Percentiles rank a stretch among this genome's conserved stretches.
Conservation (phyloP, 2,113 vertebrate species). For the Oplegnathus fasciatus region DNA sequence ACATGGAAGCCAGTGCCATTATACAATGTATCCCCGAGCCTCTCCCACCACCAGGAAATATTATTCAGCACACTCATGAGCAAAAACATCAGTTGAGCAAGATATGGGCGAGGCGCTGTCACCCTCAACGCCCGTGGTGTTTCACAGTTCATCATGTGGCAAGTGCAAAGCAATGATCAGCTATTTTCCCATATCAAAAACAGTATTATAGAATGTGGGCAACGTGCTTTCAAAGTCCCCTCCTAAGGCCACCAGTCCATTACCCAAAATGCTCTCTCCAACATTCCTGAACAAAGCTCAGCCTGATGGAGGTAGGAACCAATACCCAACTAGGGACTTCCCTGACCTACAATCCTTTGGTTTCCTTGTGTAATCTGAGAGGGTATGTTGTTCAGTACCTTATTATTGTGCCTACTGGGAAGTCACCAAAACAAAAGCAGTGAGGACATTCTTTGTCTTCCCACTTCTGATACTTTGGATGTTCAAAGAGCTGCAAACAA, state of each 20-base stretch:
- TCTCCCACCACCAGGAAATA: constrained; percentile 45
- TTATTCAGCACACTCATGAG: constrained; percentile 25
- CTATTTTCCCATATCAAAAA: not conserved
- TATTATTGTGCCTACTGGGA: constrained; percentile 18
- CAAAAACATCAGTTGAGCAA: constrained; percentile 29
- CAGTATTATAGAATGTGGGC: not conserved
- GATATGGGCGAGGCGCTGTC: not conserved
- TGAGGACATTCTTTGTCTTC: not conserved
- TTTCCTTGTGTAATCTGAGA: constrained; percentile 21
- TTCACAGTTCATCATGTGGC: constrained; percentile 18
- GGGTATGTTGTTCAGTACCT: not conserved
- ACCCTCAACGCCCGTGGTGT: not conserved
- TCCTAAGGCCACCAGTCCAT: not conserved
- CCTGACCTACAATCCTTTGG: constrained; percentile 41
- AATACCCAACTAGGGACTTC: constrained; percentile 30
- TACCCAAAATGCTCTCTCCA: not conserved
- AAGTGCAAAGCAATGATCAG: constrained; percentile 31
- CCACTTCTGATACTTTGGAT: not conserved
- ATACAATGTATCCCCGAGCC: constrained; percentile 19
- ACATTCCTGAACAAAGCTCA: constrained; percentile 24
- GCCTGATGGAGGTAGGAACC: constrained; percentile 21
- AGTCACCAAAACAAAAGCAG: constrained; percentile 16
- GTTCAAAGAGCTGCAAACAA: not conserved
- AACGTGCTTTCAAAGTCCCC: constrained; percentile 25
- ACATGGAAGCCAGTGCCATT: constrained; percentile 16